Percentiles rank a stretch among this genome's conserved stretches.
Evolutionary conservation across 2,113 vertebrate species (phyloP).

Genomic region (Ameiurus melas): DNA sequence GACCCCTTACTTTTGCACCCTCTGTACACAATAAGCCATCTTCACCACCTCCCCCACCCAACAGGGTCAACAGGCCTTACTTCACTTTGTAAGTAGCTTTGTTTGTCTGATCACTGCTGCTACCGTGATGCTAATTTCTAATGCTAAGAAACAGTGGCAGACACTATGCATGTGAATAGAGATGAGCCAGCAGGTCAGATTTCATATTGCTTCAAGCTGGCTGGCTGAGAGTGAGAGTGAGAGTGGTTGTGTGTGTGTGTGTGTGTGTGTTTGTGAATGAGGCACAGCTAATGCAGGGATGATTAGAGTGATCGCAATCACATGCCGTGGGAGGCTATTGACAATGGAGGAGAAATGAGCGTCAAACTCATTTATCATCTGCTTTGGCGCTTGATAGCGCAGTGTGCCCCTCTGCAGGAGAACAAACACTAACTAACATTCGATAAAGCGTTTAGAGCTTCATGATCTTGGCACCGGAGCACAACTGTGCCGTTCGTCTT

Average conservation of each 20-base stretch:
- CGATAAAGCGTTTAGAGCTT: constrained; percentile 13
- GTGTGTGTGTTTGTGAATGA: background rate
- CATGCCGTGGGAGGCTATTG: constrained; percentile 31
- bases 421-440: constrained; percentile 33
- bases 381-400: constrained; percentile 34
- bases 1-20: background rate
- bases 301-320: constrained; percentile 37
- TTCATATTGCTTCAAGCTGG: constrained; percentile 1
- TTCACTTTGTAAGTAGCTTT: background rate
- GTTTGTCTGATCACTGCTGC: constrained; percentile 3
- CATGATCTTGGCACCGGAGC: background rate
- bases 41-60: background rate
- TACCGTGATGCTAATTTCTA: constrained; percentile 18
- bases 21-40: background rate
- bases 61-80: background rate
- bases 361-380: constrained; percentile 31
- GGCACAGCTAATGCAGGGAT: background rate
- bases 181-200: background rate
- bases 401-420: constrained; percentile 28
- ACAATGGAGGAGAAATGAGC: constrained; percentile 26
- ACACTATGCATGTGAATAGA: background rate
- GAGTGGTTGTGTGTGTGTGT: background rate
- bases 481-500: background rate
- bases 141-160: constrained; percentile 6
- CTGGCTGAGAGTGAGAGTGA: background rate